phyloP scores from a whole-genome alignment of 2,888 invertebrate species.

The Drosophila diplacantha region DNA sequence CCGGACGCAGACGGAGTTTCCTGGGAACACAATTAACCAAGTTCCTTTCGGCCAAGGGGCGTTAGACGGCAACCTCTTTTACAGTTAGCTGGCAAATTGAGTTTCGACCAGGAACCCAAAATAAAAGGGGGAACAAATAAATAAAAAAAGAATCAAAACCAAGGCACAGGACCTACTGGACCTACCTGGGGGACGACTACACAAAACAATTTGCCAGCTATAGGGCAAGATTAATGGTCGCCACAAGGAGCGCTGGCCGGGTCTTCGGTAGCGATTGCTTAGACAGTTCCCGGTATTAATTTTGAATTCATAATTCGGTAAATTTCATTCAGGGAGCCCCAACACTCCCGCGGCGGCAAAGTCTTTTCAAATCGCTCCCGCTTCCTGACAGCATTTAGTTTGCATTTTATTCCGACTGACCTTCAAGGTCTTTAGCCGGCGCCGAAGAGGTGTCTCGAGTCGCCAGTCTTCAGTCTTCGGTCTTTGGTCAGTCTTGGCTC shows the following conservation, averaged over 20 bases:
- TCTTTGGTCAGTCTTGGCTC: not conserved
- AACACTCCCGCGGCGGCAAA: conserved; percentile 51
- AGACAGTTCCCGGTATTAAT: conserved; percentile 73
- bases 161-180: conserved; percentile 26
- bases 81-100: conserved; percentile 65
- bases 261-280: conserved; percentile 71
- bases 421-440: conserved; percentile 59
- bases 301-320: conserved; percentile 66
- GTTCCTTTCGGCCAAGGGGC: conserved; percentile 40
- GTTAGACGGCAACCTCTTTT: conserved; percentile 55
- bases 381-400: conserved; percentile 27
- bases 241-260: conserved; percentile 27
- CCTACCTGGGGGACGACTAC: conserved; percentile 32
- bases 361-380: conserved; percentile 49
- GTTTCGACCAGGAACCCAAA: conserved; percentile 38
- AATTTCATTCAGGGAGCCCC: conserved; percentile 65
- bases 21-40: conserved; percentile 68
- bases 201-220: conserved; percentile 54
- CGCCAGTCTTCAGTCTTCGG: not conserved
- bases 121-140: not conserved
- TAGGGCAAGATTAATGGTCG: conserved; percentile 61
- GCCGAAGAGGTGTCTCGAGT: conserved; percentile 39
- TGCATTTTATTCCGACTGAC: conserved; percentile 45
- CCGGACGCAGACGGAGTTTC: conserved; percentile 42
- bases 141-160: not conserved